These are phyloP conservation scores for Meloidogyne exigua DNA, from an alignment of 1,140 invertebrate genomes.

Conservation along the genomic window DNA sequence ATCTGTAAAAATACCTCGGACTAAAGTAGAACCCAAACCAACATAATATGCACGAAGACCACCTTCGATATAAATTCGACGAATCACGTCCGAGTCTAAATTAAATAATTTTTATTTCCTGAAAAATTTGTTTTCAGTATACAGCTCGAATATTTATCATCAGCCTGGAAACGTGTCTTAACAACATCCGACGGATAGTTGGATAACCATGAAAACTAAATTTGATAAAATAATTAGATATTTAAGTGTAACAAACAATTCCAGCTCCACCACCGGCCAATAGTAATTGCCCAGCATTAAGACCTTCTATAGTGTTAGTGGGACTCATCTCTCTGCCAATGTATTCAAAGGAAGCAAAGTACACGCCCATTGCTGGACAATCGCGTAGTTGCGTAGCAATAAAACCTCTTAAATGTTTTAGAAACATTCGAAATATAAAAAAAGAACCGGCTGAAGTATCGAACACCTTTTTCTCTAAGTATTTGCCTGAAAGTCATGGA, in stretches of 20 bases:
- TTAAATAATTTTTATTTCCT: constrained; percentile 60
- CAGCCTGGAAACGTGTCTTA: constrained; percentile 82
- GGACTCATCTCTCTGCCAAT: constrained; percentile 65
- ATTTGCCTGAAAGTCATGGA: neutral
- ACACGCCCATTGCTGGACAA: constrained; percentile 72
- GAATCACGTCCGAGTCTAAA: constrained; percentile 69
- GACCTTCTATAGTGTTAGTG: constrained; percentile 48
- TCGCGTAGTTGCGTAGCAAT: constrained; percentile 76
- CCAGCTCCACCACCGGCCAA: constrained; percentile 53
- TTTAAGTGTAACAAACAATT: neutral
- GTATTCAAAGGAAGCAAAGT: constrained; percentile 76
- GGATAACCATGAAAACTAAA: constrained; percentile 79
- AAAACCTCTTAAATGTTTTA: constrained; percentile 72
- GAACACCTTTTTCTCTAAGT: constrained; percentile 69
- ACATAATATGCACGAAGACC: constrained; percentile 68
- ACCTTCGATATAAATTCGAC: constrained; percentile 73
- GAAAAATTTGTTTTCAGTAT: constrained; percentile 20
- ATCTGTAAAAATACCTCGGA: constrained; percentile 44
- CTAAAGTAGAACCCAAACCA: constrained; percentile 59
- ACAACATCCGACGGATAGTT: constrained; percentile 84
- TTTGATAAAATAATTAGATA: constrained; percentile 72
- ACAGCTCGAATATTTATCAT: constrained; percentile 66
- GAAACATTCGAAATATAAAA: constrained; percentile 29
- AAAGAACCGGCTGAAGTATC: constrained; percentile 38
- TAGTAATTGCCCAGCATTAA: constrained; percentile 50